These are phyloP conservation scores for Tenthredo notha DNA, from an alignment of 2,888 invertebrate species.

Conservation along the genomic window DNA sequence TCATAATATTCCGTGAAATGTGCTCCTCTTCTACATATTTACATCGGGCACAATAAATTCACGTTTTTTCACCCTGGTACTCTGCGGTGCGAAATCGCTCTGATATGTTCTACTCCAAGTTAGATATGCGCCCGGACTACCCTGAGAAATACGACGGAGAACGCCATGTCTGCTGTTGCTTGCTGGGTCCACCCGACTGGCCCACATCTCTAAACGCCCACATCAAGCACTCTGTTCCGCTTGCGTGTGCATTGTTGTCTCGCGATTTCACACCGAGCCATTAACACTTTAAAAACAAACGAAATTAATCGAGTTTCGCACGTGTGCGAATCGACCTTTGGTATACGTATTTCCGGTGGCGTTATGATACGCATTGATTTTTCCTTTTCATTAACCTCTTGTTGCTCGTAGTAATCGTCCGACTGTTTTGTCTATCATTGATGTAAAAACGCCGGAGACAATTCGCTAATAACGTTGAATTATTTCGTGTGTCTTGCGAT, in stretches of 20 bases:
- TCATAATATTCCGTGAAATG: neutral
- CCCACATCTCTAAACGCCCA: constrained; percentile 74
- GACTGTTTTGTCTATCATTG: neutral
- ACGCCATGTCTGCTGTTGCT: constrained; percentile 56
- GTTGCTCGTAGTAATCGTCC: neutral
- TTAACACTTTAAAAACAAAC: constrained; percentile 72
- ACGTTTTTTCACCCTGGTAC: neutral
- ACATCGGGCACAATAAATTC: neutral
- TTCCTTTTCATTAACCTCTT: neutral
- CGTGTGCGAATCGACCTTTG: neutral
- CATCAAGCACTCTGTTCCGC: constrained; percentile 64
- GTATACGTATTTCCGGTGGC: neutral
- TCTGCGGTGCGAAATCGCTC: neutral
- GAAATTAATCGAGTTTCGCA: constrained; percentile 61
- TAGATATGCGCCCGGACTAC: constrained; percentile 7
- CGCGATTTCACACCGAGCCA: constrained; percentile 71
- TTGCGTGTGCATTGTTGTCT: constrained; percentile 70
- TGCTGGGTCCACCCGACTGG: constrained; percentile 61
- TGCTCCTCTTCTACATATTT: neutral
- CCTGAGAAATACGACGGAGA: constrained; percentile 16
- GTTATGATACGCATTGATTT: neutral
- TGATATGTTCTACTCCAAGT: neutral
- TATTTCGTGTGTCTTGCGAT: constrained; percentile 16
- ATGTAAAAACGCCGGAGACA: neutral
- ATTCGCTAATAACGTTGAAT: neutral